phyloP scores from a whole-genome alignment of 2,888 invertebrate species.

The Troides helena region DNA sequence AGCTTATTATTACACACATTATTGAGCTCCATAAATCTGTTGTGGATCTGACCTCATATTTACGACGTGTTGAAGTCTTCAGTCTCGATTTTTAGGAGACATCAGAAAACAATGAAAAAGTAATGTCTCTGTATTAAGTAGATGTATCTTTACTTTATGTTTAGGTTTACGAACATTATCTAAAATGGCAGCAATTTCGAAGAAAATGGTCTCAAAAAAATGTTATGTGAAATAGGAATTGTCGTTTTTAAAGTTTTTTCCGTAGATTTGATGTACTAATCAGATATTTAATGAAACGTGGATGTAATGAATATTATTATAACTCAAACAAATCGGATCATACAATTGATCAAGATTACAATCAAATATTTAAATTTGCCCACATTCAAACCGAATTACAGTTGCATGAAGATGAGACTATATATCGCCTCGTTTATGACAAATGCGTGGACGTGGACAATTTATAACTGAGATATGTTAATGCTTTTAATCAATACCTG shows the following conservation, averaged over 20 bases:
- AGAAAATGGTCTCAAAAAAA: too few species aligned
- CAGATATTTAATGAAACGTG: neutral
- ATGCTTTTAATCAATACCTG: conserved; percentile 60
- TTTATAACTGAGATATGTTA: conserved; percentile 59
- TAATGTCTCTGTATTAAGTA: neutral
- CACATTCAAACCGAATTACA: conserved; percentile 39
- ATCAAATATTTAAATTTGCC: conserved; percentile 72
- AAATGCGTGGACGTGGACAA: conserved; percentile 54
- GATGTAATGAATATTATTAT: neutral
- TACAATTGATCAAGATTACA: conserved; percentile 58
- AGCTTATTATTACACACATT: conserved; percentile 37
- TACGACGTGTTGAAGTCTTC: conserved; percentile 20
- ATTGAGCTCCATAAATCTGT: conserved; percentile 35
- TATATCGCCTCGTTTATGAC: conserved; percentile 52
- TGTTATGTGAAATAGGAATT: too few species aligned
- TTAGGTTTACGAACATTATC: too few species aligned
- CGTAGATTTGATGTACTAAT: neutral
- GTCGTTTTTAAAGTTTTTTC: neutral
- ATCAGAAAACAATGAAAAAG: neutral
- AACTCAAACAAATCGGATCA: conserved; percentile 41
- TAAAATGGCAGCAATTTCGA: too few species aligned
- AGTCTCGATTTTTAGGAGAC: neutral
- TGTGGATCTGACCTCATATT: conserved; percentile 22
- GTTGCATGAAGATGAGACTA: conserved; percentile 40
- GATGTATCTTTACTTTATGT: too few species aligned